Percentiles rank a stretch among this genome's conserved stretches.
Evolutionary conservation across 2,113 vertebrate genomes (phyloP).

Genomic region (Amblyornis subalaris): DNA sequence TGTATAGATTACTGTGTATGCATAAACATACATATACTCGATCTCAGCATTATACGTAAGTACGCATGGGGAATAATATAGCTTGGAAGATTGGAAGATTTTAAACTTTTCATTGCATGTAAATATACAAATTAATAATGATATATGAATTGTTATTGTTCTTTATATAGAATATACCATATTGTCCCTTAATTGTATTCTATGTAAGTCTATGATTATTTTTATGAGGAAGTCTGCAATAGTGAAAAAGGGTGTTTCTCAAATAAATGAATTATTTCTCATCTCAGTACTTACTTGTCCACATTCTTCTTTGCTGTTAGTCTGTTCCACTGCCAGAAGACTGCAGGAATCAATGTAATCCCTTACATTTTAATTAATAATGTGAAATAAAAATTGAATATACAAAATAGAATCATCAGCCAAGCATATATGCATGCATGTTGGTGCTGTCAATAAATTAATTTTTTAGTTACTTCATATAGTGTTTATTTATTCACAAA

Average conservation of each 20-base stretch:
- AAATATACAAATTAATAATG: neutral
- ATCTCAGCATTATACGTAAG: neutral
- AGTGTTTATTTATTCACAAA: neutral
- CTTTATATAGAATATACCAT: neutral
- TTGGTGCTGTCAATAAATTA: neutral
- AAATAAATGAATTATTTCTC: neutral
- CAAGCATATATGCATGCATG: neutral
- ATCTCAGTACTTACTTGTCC: neutral
- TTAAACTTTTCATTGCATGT: neutral
- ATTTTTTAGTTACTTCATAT: neutral
- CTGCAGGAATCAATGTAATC: neutral
- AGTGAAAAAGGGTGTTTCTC: neutral
- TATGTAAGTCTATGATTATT: neutral
- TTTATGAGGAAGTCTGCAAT: neutral
- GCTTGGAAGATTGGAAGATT: neutral
- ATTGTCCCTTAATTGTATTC: neutral
- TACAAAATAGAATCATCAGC: neutral
- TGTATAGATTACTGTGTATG: neutral
- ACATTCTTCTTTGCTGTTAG: neutral
- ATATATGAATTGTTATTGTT: neutral
- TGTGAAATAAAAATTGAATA: neutral
- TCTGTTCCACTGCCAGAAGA: neutral
- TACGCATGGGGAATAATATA: neutral
- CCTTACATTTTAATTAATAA: neutral
- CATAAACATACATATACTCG: neutral